Conservation (phyloP, 2,113 vertebrate species). For the Takifugu flavidus region DNA sequence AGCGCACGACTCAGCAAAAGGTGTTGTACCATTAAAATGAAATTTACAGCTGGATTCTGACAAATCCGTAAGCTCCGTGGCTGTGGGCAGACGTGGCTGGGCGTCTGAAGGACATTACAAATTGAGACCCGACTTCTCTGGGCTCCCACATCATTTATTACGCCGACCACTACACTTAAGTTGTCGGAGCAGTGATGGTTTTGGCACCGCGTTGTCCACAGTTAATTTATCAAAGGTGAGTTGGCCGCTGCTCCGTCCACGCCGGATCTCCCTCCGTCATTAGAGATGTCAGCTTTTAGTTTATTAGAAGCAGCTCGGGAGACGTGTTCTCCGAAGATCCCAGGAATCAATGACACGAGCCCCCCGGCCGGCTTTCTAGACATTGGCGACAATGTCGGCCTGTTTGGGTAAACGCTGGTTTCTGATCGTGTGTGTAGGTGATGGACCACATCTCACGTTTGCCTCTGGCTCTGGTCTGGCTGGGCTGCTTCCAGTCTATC, state of each 20-base stretch:
- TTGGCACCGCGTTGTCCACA: slow-evolving; percentile 59
- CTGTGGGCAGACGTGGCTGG: slow-evolving; percentile 44
- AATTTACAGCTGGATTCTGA: slow-evolving; percentile 73
- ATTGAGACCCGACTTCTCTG: slow-evolving; percentile 67
- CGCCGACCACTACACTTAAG: slow-evolving; percentile 68
- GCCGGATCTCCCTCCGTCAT: slow-evolving; percentile 31
- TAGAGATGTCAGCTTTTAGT: slow-evolving; percentile 32
- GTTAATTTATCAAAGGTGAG: slow-evolving; percentile 61
- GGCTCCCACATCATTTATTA: slow-evolving; percentile 72
- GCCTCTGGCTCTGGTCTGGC: too few species aligned
- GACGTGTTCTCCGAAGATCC: neutral
- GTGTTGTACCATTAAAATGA: slow-evolving; percentile 73
- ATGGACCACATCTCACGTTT: too few species aligned
- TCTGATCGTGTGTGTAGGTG: too few species aligned
- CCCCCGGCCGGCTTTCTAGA: too few species aligned
- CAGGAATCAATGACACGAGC: slow-evolving; percentile 14
- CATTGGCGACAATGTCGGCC: too few species aligned
- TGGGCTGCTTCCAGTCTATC: too few species aligned
- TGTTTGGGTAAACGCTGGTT: too few species aligned
- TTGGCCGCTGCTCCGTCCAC: slow-evolving; percentile 23
- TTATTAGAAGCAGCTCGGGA: neutral
- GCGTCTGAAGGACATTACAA: slow-evolving; percentile 70
- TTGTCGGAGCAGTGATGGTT: slow-evolving; percentile 62
- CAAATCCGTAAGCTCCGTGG: slow-evolving; percentile 56
- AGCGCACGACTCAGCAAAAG: slow-evolving; percentile 75